phyloP scores from a whole-genome alignment of 2,888 invertebrate genomes.

The Julus scandinavius region DNA sequence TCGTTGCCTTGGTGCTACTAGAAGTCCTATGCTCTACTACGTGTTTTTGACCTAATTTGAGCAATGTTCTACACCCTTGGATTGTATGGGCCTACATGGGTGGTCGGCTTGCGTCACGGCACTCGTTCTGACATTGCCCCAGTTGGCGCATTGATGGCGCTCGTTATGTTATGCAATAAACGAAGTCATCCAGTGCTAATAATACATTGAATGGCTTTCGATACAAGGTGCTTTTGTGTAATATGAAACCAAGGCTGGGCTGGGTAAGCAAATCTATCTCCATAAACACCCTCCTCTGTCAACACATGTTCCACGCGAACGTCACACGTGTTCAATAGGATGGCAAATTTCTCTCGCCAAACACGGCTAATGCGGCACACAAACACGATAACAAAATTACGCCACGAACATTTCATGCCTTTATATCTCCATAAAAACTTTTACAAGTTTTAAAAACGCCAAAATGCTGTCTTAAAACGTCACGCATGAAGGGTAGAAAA shows the following conservation, averaged over 20 bases:
- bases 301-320: constrained; percentile 17
- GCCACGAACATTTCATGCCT: constrained; percentile 30
- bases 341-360: constrained; percentile 32
- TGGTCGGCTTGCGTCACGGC: background rate
- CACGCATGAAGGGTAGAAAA: background rate
- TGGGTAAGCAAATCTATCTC: constrained; percentile 42
- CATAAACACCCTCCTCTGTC: constrained; percentile 38
- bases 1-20: no score
- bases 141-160: constrained; percentile 38
- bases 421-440: constrained; percentile 30
- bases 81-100: constrained; percentile 8
- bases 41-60: constrained; percentile 16
- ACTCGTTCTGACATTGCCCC: constrained; percentile 7
- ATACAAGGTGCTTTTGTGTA: constrained; percentile 42
- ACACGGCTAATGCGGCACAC: constrained; percentile 19
- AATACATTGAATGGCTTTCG: constrained; percentile 42
- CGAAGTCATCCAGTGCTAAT: constrained; percentile 31
- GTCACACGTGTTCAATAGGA: constrained; percentile 39
- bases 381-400: constrained; percentile 37
- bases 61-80: background rate
- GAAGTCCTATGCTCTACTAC: background rate
- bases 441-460: constrained; percentile 19
- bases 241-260: constrained; percentile 37
- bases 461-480: constrained; percentile 8
- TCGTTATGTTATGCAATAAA: constrained; percentile 39